phyloP scores from a whole-genome alignment of 2,113 vertebrate species.

The Hassar affinis region DNA sequence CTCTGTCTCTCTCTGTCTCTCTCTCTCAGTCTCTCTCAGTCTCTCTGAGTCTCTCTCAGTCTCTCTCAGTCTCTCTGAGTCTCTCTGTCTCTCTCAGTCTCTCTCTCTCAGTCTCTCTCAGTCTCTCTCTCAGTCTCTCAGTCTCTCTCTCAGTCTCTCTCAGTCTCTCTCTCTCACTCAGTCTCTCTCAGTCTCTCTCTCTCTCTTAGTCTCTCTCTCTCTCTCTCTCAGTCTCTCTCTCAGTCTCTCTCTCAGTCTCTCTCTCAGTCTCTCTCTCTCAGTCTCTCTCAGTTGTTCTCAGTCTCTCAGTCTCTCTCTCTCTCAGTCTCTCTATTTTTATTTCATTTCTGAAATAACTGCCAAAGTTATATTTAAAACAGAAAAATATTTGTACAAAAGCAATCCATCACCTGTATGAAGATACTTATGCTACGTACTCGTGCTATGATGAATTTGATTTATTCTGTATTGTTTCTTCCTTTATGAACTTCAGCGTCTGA shows the following conservation, averaged over 20 bases:
- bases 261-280: background rate
- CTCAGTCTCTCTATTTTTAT: too few species aligned
- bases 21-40: too few species aligned
- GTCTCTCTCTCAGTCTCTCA: background rate
- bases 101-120: background rate
- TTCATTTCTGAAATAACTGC: too few species aligned
- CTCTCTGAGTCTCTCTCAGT: too few species aligned
- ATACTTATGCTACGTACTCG: slow-evolving; percentile 68
- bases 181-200: background rate
- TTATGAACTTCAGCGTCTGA: slow-evolving; percentile 67
- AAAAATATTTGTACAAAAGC: slow-evolving; percentile 63
- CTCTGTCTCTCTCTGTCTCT: background rate
- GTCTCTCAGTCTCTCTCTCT: background rate
- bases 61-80: background rate
- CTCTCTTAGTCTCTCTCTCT: background rate
- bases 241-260: background rate
- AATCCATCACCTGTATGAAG: slow-evolving; percentile 75
- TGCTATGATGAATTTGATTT: slow-evolving; percentile 56
- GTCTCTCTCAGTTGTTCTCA: too few species aligned
- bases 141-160: background rate
- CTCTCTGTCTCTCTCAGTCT: background rate
- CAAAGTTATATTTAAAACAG: too few species aligned
- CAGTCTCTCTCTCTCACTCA: background rate
- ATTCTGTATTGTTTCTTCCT: slow-evolving; percentile 48
- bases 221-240: background rate